Evolutionary conservation across 1,140 invertebrate species (phyloP), one percentile per base, ranked within the genome.

Genomic region (Eciton burchellii): DNA sequence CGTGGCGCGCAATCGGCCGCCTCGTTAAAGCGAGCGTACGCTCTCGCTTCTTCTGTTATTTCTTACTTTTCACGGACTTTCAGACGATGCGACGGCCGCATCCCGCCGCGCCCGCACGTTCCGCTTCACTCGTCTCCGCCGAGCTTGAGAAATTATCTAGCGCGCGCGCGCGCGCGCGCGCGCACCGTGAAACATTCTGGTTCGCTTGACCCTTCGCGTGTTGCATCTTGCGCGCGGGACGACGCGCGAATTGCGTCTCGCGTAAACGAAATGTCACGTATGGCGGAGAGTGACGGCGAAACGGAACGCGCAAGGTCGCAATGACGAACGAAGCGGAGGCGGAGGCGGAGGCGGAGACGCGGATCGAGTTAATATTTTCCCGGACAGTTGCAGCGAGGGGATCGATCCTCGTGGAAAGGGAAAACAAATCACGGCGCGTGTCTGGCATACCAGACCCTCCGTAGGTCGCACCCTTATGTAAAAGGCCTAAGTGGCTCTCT

Each of bases 341-440:
- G n/a, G n/a, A n/a, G n/a, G n/a, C n/a, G n/a, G n/a, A n/a, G n/a
- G 68, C 85, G 6, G 83, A 82, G 83, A 56, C 66, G 60, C 59
- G 83, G 84, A 82, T 87, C 81, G 88, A 89, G 85, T 89, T 89
- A 89, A 89, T 89, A 89, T 89, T 89, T 89, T 89, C 83, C 77
- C 24, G 76, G 72, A 68, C 43, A 56, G 72, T 52, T 66, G 81
- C 14, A 54, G 59, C 70, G 68, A 54, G 72, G 71, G 71, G 72
- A 63, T 73, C 84, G 81, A 57, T 43, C 24, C 70, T 41, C 74
- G 26, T 62, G 65, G 89, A 84, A 84, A 88, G 90, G 86, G 89
- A 89, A 91, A 92, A 92, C 91, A 93, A 93, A 93, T 93, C 92
- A 92, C 91, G 79, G 83, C 90, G 91, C 92, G 90, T 92, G 92